A percentile compares a stretch with the other conserved stretches of the same genome.
phyloP scores from a whole-genome alignment of 2,888 invertebrate genomes.

The Macroteleia sp. region DNA sequence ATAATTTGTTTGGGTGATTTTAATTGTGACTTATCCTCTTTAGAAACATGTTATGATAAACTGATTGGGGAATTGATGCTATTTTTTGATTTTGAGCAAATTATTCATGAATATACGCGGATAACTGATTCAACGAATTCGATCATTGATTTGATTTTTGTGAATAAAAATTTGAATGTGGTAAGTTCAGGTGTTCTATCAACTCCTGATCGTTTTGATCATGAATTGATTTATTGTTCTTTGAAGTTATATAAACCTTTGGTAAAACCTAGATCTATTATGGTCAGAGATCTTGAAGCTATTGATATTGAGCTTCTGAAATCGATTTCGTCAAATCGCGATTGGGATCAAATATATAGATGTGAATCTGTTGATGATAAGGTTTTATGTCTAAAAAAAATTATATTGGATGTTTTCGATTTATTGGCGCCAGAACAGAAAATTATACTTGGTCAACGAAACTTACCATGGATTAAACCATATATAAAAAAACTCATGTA shows the following conservation, averaged over 20 bases:
- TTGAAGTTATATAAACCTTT: neutral
- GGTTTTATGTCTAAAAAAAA: neutral
- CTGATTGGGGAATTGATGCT: neutral
- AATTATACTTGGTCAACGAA: neutral
- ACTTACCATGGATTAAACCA: neutral
- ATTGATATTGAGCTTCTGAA: neutral
- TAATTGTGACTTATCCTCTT: neutral
- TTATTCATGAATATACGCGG: neutral
- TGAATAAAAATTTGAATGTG: no score
- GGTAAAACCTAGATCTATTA: neutral
- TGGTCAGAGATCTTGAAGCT: neutral
- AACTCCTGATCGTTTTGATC: neutral
- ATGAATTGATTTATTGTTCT: neutral
- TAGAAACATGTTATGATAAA: neutral
- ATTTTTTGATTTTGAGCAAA: neutral
- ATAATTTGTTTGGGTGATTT: constrained; percentile 1
- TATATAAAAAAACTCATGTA: neutral
- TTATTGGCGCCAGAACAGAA: neutral
- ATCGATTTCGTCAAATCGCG: no score
- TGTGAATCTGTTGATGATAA: neutral
- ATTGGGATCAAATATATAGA: neutral
- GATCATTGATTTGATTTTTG: no score
- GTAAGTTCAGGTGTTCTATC: neutral
- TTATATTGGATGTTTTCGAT: neutral
- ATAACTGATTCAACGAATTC: no score